These are phyloP conservation scores for Drosophila tropicalis DNA, from an alignment of 1,140 invertebrate species.

Conservation along the genomic window DNA sequence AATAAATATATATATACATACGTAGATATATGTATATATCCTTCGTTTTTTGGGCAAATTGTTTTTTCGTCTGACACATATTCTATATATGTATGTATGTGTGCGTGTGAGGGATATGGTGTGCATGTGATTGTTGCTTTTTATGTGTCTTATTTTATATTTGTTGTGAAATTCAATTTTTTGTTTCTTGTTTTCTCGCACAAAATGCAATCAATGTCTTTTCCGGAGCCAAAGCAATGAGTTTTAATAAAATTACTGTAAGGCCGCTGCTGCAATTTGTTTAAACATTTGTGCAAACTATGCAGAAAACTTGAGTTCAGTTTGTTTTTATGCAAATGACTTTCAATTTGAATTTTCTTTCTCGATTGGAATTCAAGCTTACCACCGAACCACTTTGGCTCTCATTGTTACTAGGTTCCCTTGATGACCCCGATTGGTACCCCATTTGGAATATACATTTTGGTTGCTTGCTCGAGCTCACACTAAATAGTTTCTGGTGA, in stretches of 20 bases:
- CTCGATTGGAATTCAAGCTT: background rate
- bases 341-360: slow-evolving; percentile 26
- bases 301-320: slow-evolving; percentile 24
- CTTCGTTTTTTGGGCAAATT: slow-evolving; percentile 46
- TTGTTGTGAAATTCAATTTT: slow-evolving; percentile 3
- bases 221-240: slow-evolving; percentile 28
- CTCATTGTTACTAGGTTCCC: too few species aligned
- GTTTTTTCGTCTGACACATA: slow-evolving; percentile 37
- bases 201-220: slow-evolving; percentile 43
- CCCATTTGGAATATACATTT: too few species aligned
- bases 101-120: too few species aligned
- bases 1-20: background rate
- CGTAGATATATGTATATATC: too few species aligned
- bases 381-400: background rate
- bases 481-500: background rate
- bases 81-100: slow-evolving; percentile 7
- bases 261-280: slow-evolving; percentile 24
- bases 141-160: slow-evolving; percentile 20
- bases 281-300: slow-evolving; percentile 57
- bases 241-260: slow-evolving; percentile 72
- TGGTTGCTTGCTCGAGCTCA: too few species aligned
- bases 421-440: too few species aligned
- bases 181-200: slow-evolving; percentile 4
- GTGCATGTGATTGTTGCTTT: slow-evolving; percentile 43
- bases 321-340: slow-evolving; percentile 59